phyloP scores from a whole-genome alignment of 2,888 invertebrate genomes.

The Lithophane leautieri region DNA sequence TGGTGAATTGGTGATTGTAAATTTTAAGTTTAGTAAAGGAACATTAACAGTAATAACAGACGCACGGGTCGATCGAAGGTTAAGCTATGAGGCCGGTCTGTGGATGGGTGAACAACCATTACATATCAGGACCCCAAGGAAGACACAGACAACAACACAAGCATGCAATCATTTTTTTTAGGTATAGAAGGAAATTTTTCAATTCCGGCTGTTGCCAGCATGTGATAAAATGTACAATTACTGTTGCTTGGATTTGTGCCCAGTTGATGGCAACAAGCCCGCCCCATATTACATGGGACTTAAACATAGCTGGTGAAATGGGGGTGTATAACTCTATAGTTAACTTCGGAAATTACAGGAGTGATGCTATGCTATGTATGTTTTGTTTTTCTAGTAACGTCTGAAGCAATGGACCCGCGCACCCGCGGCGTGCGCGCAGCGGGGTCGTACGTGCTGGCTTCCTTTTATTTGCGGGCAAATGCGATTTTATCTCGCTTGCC shows the following conservation, averaged over 20 bases:
- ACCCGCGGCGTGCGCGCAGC: slow-evolving; percentile 55
- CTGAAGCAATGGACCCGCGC: slow-evolving; percentile 67
- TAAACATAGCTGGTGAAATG: too few relatives aligned
- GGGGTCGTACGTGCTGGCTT: slow-evolving; percentile 74
- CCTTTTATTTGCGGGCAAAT: slow-evolving; percentile 85
- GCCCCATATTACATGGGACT: background rate
- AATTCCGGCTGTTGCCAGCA: too few relatives aligned
- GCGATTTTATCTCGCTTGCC: slow-evolving; percentile 77
- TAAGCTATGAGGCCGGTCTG: background rate
- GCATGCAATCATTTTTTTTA: too few relatives aligned
- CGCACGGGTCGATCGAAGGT: background rate
- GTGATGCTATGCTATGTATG: background rate
- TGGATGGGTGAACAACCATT: background rate
- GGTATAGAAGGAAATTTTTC: too few relatives aligned
- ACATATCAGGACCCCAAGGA: background rate
- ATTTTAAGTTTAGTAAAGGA: background rate
- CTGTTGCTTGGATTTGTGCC: background rate
- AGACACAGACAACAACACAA: too few relatives aligned
- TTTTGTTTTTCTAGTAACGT: background rate
- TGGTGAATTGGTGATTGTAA: background rate
- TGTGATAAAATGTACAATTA: too few relatives aligned
- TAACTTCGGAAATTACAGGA: background rate
- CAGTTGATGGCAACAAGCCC: background rate
- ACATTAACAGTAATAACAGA: background rate
- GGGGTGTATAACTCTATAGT: too few relatives aligned